phyloP scores from a whole-genome alignment of 2,797 vertebrate species.

The Pitangus sulphuratus region DNA sequence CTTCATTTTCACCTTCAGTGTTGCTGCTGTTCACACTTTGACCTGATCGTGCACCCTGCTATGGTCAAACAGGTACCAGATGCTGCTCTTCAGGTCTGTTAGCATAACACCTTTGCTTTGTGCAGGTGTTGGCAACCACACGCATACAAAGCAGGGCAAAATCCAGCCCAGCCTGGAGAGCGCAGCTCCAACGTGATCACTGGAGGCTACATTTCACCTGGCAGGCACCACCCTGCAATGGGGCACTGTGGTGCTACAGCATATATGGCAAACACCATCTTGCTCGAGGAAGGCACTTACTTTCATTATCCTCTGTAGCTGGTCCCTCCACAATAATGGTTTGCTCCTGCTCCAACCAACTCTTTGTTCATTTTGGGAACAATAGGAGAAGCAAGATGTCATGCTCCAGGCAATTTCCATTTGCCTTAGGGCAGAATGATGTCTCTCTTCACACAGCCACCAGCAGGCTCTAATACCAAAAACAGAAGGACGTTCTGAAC shows the following conservation, averaged over 20 bases:
- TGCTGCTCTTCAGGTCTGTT: conserved; percentile 29
- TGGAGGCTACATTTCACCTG: not conserved
- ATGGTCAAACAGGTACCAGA: not conserved
- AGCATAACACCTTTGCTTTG: not conserved
- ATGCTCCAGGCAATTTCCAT: not conserved
- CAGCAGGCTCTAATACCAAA: not conserved
- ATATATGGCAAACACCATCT: not conserved
- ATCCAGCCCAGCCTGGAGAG: not conserved
- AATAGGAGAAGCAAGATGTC: not conserved
- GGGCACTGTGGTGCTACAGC: not conserved
- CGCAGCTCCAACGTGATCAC: not conserved
- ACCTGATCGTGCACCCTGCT: not conserved
- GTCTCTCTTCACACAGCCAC: not conserved
- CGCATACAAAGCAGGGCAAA: not conserved
- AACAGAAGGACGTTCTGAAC: not conserved
- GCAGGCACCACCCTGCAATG: not conserved
- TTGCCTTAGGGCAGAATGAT: not conserved
- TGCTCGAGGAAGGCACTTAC: not conserved
- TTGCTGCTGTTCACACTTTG: not conserved
- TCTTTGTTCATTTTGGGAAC: not conserved
- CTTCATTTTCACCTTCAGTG: not conserved
- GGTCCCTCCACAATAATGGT: not conserved
- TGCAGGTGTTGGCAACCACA: not conserved
- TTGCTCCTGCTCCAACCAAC: not conserved
- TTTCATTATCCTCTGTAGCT: not conserved